These are phyloP conservation scores for Campodea augens DNA, from an alignment of 1,140 invertebrate species.

Conservation along the genomic window DNA sequence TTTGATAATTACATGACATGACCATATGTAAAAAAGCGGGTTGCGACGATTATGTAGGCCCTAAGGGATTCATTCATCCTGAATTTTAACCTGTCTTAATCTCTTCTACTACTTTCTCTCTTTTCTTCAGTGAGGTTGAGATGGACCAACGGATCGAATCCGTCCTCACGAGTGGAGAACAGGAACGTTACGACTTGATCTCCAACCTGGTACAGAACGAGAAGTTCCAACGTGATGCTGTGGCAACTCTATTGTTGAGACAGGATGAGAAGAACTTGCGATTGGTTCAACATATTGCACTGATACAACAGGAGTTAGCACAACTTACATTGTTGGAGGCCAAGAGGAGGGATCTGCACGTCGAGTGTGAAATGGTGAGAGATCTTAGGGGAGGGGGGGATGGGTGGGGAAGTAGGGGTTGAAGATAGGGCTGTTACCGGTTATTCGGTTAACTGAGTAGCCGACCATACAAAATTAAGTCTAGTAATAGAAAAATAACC, in stretches of 20 bases:
- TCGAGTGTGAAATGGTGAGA: constrained; percentile 2
- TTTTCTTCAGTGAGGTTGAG: neutral
- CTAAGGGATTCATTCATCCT: neutral
- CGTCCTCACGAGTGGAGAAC: constrained; percentile 4
- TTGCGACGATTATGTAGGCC: too few relatives aligned
- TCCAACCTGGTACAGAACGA: constrained; percentile 5
- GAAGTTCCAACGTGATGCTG: constrained; percentile 7
- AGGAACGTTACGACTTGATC: constrained; percentile 6
- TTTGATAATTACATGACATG: too few relatives aligned
- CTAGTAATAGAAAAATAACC: too few relatives aligned
- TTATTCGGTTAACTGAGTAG: too few relatives aligned
- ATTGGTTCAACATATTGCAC: constrained; percentile 3
- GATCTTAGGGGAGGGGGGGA: neutral
- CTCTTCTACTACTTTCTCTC: neutral
- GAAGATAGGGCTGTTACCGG: too few relatives aligned
- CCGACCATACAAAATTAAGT: too few relatives aligned
- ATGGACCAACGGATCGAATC: constrained; percentile 4
- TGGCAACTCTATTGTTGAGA: constrained; percentile 4
- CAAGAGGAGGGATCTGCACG: constrained; percentile 2
- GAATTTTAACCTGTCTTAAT: neutral
- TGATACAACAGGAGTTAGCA: constrained; percentile 5
- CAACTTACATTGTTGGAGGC: constrained; percentile 5
- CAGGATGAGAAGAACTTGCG: constrained; percentile 2
- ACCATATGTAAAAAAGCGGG: too few relatives aligned
- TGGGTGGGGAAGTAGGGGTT: too few relatives aligned